phyloP scores from a whole-genome alignment of 2,113 vertebrate genomes.

The Leptodactylus fuscus region DNA sequence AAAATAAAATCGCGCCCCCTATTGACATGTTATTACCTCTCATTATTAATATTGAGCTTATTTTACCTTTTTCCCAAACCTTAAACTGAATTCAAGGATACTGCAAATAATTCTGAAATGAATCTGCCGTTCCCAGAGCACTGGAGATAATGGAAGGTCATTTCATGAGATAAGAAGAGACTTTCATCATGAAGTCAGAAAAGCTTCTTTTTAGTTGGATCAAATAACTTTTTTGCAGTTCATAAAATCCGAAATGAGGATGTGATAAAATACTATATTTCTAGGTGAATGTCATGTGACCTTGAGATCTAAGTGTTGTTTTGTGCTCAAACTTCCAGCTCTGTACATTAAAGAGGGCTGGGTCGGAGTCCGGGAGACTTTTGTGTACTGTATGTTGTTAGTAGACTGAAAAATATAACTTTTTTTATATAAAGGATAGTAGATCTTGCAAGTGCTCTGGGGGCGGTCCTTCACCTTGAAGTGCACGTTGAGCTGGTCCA shows the following conservation, averaged over 20 bases:
- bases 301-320: background rate
- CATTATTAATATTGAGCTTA: no score
- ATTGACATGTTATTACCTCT: no score
- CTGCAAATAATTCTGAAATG: constrained; percentile 18
- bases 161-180: constrained; percentile 9
- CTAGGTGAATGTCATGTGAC: background rate
- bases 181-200: constrained; percentile 11
- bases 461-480: no score
- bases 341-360: background rate
- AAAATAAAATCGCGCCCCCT: background rate
- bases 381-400: no score
- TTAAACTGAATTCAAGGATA: background rate
- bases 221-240: background rate
- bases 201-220: background rate
- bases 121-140: background rate
- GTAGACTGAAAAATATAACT: no score
- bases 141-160: background rate
- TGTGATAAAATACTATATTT: background rate
- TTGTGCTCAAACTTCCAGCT: background rate
- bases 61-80: no score
- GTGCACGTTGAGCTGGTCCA: no score
- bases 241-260: background rate
- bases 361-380: no score
- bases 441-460: no score
- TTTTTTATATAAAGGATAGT: no score